phyloP scores from a whole-genome alignment of 1,140 invertebrate genomes.

The Glomeris maerens region DNA sequence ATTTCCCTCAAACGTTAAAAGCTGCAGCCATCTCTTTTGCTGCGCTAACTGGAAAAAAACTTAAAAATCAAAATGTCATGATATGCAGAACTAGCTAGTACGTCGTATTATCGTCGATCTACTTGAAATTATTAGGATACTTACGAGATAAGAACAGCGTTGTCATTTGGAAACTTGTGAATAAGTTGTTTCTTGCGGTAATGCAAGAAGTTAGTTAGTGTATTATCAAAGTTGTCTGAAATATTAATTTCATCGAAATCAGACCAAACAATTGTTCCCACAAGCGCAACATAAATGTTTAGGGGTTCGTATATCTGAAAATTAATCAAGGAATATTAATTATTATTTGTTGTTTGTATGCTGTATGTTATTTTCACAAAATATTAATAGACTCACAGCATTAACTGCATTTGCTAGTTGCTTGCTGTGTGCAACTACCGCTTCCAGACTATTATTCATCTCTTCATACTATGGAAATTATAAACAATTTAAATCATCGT shows the following conservation, averaged over 20 bases:
- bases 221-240: conserved; percentile 64
- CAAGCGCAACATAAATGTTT: conserved; percentile 87
- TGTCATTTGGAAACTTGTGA: conserved; percentile 81
- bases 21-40: too few relatives aligned
- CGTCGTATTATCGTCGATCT: too few relatives aligned
- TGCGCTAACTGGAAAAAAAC: too few relatives aligned
- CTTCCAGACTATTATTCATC: conserved; percentile 49
- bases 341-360: too few relatives aligned
- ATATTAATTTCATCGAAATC: conserved; percentile 68
- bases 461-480: conserved; percentile 43
- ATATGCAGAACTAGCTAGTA: background rate
- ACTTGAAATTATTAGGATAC: too few relatives aligned
- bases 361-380: too few relatives aligned
- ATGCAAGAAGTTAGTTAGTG: conserved; percentile 72
- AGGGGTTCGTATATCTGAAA: conserved; percentile 70
- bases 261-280: conserved; percentile 87
- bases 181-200: conserved; percentile 67
- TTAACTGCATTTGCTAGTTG: conserved; percentile 92
- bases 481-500: too few relatives aligned
- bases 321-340: too few relatives aligned
- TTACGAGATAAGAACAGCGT: conserved; percentile 88
- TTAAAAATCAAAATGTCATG: conserved; percentile 5
- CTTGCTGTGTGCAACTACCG: conserved; percentile 64
- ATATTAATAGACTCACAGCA: conserved; percentile 69
- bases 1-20: too few relatives aligned